These are phyloP conservation scores for Clarias gariepinus DNA, from an alignment of 2,113 vertebrate species.

Conservation along the genomic window DNA sequence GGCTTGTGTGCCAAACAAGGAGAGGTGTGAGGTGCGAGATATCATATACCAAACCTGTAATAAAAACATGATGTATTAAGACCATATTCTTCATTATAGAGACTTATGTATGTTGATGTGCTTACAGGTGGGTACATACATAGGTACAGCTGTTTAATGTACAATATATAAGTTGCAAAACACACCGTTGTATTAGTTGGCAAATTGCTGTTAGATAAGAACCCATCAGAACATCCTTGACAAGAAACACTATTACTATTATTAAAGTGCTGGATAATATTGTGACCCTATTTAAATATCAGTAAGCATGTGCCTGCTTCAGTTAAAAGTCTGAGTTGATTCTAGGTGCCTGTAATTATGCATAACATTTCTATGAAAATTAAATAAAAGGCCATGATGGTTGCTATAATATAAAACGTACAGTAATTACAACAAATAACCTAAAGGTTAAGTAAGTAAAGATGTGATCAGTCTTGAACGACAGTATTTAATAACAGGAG, in stretches of 20 bases:
- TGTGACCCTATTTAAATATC: neutral
- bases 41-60: constrained; percentile 54
- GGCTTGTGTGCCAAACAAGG: constrained; percentile 46
- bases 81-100: constrained; percentile 29
- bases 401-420: neutral
- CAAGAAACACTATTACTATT: neutral
- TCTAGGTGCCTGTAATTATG: neutral
- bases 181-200: neutral
- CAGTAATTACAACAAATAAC: neutral
- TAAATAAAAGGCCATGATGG: neutral
- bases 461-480: neutral
- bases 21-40: constrained; percentile 56
- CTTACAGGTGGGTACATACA: neutral
- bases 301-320: neutral
- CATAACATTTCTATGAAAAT: neutral
- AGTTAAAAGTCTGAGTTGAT: neutral
- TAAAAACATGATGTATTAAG: constrained; percentile 54
- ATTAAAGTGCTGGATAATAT: neutral
- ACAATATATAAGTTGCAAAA: neutral
- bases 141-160: neutral
- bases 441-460: neutral
- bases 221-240: neutral
- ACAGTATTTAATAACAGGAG: neutral
- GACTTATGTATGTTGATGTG: constrained; percentile 6
- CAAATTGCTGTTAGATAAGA: neutral